A percentile compares a stretch with the other conserved stretches of the same genome.
phyloP scores from a whole-genome alignment of 2,797 vertebrate species.

The Pseudopleuronectes americanus region DNA sequence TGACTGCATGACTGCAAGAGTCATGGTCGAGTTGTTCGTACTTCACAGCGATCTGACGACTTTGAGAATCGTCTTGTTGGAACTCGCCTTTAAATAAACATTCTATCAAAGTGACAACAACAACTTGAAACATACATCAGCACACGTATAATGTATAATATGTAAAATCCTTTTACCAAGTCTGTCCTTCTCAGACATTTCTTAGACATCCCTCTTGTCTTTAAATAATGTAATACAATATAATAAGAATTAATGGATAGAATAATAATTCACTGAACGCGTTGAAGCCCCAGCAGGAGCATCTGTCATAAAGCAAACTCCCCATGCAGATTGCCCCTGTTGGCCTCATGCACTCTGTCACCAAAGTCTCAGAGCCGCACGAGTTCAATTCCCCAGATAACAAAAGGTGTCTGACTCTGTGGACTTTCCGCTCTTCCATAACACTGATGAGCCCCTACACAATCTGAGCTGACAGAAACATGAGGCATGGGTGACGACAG shows the following conservation, averaged over 20 bases:
- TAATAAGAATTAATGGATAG: constrained; percentile 5
- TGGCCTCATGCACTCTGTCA: constrained; percentile 10
- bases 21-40: no score
- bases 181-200: not conserved
- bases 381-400: constrained; percentile 48
- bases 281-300: not conserved
- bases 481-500: constrained; percentile 40
- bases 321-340: constrained; percentile 8
- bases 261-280: constrained; percentile 2
- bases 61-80: no score
- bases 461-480: constrained; percentile 68
- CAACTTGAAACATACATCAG: no score
- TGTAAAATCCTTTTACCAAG: no score
- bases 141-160: no score
- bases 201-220: not conserved
- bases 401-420: constrained; percentile 51
- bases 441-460: constrained; percentile 53
- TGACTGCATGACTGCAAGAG: no score
- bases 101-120: no score
- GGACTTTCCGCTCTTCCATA: constrained; percentile 42
- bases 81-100: no score
- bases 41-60: no score
- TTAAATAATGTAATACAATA: not conserved
- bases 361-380: constrained; percentile 42
- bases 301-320: not conserved